Conservation (phyloP, 1,140 invertebrate species). For the Dinothrombium tinctorium region DNA sequence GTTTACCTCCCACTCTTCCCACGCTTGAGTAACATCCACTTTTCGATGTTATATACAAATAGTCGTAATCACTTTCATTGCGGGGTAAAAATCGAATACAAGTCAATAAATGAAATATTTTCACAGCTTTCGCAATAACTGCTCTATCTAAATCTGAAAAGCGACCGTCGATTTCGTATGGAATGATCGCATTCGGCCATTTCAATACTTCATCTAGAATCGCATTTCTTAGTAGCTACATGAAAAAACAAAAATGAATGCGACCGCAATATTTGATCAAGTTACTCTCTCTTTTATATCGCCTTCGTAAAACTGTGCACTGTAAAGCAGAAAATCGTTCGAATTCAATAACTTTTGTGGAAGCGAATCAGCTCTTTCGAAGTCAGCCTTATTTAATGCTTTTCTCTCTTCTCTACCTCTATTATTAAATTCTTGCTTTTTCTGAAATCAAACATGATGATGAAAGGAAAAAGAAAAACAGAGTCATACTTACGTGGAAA, state of each 20-base stretch:
- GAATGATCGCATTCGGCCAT: conserved; percentile 14
- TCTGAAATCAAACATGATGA: too few relatives aligned
- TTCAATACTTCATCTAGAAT: neutral
- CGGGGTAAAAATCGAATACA: conserved; percentile 23
- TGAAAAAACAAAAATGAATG: neutral
- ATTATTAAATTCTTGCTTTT: too few relatives aligned
- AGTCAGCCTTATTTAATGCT: too few relatives aligned
- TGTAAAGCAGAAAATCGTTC: too few relatives aligned
- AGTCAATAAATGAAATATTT: conserved; percentile 12
- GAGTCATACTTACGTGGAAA: too few relatives aligned
- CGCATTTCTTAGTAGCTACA: neutral
- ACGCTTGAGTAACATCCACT: conserved; percentile 7
- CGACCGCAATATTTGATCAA: neutral
- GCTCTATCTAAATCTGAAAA: conserved; percentile 6
- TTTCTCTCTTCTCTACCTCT: too few relatives aligned
- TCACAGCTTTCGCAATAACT: neutral
- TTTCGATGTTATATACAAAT: conserved; percentile 1
- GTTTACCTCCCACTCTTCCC: conserved; percentile 11
- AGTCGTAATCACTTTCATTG: conserved; percentile 14
- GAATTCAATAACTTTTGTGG: too few relatives aligned
- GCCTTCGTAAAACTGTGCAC: too few relatives aligned
- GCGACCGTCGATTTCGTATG: conserved; percentile 12
- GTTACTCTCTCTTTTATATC: too few relatives aligned
- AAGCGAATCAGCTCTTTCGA: too few relatives aligned
- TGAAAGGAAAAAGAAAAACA: too few relatives aligned